These are phyloP conservation scores for Muntiacus muntjak DNA, from an alignment of 2,113 vertebrate species.

Conservation along the genomic window DNA sequence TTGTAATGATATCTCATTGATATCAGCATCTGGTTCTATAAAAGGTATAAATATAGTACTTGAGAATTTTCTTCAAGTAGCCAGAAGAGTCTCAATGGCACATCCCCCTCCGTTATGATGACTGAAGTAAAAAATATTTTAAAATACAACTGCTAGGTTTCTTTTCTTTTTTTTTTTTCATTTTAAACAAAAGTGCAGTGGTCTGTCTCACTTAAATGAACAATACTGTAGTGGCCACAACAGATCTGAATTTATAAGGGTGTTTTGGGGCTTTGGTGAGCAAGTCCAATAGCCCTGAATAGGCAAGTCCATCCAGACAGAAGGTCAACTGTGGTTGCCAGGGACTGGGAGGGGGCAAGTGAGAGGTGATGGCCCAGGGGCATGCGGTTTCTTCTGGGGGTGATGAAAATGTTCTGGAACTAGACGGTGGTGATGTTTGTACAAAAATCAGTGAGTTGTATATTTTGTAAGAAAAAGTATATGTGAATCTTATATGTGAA, in stretches of 20 bases:
- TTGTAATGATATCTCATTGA: not conserved
- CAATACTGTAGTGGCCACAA: not conserved
- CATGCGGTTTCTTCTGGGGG: not conserved
- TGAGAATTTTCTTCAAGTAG: not conserved
- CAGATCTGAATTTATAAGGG: not conserved
- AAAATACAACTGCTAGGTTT: not conserved
- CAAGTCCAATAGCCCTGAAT: not conserved
- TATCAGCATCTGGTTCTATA: not conserved
- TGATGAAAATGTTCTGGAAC: not conserved
- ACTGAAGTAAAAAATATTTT: not conserved
- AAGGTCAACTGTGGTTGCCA: not conserved
- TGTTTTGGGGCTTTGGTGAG: not conserved
- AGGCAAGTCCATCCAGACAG: not conserved
- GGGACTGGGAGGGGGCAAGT: not conserved
- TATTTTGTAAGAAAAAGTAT: not conserved
- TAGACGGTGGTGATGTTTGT: not conserved
- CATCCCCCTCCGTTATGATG: accelerated
- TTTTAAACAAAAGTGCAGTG: not conserved
- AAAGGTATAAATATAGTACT: not conserved
- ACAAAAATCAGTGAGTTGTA: not conserved
- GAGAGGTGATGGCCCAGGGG: not conserved
- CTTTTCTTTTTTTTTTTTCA: not conserved
- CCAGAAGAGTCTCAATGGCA: not conserved
- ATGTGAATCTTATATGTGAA: not conserved
- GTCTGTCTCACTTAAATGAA: not conserved